These are phyloP conservation scores for Todus mexicanus DNA, from an alignment of 2,797 vertebrate species.

Conservation along the genomic window DNA sequence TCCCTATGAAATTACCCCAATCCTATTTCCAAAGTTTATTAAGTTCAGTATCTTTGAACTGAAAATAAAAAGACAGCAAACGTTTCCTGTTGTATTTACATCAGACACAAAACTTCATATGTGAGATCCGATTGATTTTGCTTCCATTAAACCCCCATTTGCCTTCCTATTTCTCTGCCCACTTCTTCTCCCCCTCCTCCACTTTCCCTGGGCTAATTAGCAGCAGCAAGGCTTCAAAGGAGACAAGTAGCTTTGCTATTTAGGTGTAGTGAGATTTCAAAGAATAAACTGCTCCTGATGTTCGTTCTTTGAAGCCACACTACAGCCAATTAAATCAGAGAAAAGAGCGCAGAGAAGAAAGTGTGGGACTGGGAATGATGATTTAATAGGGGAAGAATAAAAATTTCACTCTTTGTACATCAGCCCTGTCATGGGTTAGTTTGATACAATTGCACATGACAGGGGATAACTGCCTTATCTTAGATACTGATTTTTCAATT, in stretches of 20 bases:
- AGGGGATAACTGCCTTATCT: not conserved
- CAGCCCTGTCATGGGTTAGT: not conserved
- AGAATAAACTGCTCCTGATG: not conserved
- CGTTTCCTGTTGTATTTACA: not conserved
- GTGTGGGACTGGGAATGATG: not conserved
- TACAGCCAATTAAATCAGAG: not conserved
- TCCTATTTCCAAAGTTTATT: not conserved
- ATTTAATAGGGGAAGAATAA: not conserved
- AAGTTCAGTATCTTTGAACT: not conserved
- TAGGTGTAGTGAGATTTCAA: not conserved
- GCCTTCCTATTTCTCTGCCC: not conserved
- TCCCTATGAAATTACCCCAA: not conserved
- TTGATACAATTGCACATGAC: not conserved
- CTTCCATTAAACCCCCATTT: not conserved
- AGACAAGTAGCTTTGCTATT: not conserved
- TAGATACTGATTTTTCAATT: not conserved
- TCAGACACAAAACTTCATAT: not conserved
- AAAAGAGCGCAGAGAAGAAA: not conserved
- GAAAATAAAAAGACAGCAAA: not conserved
- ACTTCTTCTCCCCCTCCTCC: not conserved
- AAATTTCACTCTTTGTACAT: not conserved
- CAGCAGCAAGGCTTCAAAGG: constrained; percentile 29
- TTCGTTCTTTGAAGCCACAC: not conserved
- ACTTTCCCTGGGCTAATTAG: not conserved
- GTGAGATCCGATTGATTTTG: not conserved